Percentiles rank a stretch among this genome's conserved stretches.
phyloP scores from a whole-genome alignment of 2,797 vertebrate species.

The Enteromius fasciolatus region DNA sequence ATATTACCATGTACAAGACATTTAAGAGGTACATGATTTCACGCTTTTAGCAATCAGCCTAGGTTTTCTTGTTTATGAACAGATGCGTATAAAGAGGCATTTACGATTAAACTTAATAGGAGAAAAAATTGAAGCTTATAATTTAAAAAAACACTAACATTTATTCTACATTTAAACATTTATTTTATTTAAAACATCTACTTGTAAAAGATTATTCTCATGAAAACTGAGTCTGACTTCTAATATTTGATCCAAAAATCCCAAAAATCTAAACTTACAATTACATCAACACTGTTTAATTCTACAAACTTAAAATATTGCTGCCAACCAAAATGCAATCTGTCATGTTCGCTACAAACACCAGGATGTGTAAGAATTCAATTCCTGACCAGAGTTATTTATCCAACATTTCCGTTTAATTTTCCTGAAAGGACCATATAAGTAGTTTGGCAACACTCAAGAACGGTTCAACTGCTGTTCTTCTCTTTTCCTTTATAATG shows the following conservation, averaged over 20 bases:
- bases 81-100: not conserved
- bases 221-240: not conserved
- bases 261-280: not conserved
- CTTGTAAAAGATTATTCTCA: not conserved
- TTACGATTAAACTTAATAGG: not conserved
- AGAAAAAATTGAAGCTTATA: not conserved
- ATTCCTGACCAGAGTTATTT: not conserved
- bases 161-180: not conserved
- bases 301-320: not conserved
- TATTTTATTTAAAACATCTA: not conserved
- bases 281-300: not conserved
- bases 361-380: not conserved
- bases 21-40: not conserved
- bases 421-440: not conserved
- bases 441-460: not conserved
- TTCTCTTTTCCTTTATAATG: conserved; percentile 13
- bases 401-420: not conserved
- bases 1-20: not conserved
- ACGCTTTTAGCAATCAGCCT: not conserved
- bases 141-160: not conserved
- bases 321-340: not conserved
- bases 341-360: conserved; percentile 1
- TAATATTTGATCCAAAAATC: not conserved
- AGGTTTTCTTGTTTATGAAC: not conserved
- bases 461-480: not conserved